Percentiles rank a stretch among this genome's conserved stretches.
These are phyloP conservation scores for Pterois miles DNA, from an alignment of 2,797 vertebrate species.

Conservation along the genomic window DNA sequence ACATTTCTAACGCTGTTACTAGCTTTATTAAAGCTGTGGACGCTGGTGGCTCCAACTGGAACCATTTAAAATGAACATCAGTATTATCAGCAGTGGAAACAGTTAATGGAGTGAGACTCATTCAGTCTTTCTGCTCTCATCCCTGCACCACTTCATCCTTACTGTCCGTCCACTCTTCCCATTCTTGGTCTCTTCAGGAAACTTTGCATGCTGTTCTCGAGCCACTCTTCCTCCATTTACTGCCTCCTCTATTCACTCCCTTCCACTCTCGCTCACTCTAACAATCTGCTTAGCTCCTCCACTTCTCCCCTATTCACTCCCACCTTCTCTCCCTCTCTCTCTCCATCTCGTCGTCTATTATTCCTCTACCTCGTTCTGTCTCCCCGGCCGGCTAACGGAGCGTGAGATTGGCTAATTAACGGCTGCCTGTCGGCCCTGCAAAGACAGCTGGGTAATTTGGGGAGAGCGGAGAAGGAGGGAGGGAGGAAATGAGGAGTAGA, in stretches of 20 bases:
- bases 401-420: slow-evolving; percentile 84
- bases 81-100: slow-evolving; percentile 5
- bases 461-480: slow-evolving; percentile 39
- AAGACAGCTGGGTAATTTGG: slow-evolving; percentile 83
- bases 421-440: slow-evolving; percentile 78
- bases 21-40: background rate
- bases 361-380: slow-evolving; percentile 69
- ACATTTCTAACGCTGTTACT: background rate
- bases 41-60: background rate
- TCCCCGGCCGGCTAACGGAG: slow-evolving; percentile 74
- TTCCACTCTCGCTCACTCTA: slow-evolving; percentile 62
- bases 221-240: slow-evolving; percentile 57
- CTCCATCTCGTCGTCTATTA: slow-evolving; percentile 51
- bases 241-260: slow-evolving; percentile 64
- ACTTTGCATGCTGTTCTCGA: slow-evolving; percentile 56
- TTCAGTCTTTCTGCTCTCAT: slow-evolving; percentile 21
- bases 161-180: slow-evolving; percentile 23
- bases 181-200: slow-evolving; percentile 35
- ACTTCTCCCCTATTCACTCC: slow-evolving; percentile 49
- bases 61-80: background rate
- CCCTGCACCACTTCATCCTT: slow-evolving; percentile 19
- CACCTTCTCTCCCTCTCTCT: slow-evolving; percentile 37
- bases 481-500: slow-evolving; percentile 29
- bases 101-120: slow-evolving; percentile 35
- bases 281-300: slow-evolving; percentile 62